Evolutionary conservation across 2,113 vertebrate genomes (phyloP).

Genomic region (Gallinago undulata): DNA sequence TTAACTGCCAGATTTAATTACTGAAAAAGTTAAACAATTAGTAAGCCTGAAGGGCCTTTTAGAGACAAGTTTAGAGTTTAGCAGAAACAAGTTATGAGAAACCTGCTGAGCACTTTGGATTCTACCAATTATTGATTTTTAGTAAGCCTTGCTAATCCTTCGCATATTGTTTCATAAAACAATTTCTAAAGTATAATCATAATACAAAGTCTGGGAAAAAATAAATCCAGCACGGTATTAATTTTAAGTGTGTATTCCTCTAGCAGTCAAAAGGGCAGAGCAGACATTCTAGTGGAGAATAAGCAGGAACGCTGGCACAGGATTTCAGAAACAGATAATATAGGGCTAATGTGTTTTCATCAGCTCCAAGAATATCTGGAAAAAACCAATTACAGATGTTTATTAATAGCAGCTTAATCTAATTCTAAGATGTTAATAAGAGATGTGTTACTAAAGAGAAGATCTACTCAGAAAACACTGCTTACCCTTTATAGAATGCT

Average conservation of each 20-base stretch:
- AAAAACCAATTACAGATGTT: neutral
- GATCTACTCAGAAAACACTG: neutral
- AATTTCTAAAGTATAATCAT: neutral
- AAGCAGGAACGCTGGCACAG: neutral
- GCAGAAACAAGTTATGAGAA: neutral
- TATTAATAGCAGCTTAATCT: neutral
- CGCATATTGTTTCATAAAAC: neutral
- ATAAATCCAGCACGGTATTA: neutral
- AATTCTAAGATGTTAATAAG: neutral
- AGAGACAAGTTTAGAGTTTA: neutral
- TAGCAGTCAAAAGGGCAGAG: neutral
- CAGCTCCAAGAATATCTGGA: neutral
- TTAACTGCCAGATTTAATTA: neutral
- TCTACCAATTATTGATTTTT: neutral
- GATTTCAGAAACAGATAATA: neutral
- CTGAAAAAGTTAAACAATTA: neutral
- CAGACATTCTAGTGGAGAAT: neutral
- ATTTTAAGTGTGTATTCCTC: neutral
- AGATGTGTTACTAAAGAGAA: neutral
- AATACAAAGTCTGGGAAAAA: neutral
- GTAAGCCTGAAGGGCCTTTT: neutral
- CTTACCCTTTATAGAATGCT: neutral
- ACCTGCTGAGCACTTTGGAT: neutral
- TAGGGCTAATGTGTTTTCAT: neutral
- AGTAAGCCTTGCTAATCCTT: neutral